Conservation (phyloP, 2,888 invertebrate genomes). For the Scaptomyza cyrtandrae region DNA sequence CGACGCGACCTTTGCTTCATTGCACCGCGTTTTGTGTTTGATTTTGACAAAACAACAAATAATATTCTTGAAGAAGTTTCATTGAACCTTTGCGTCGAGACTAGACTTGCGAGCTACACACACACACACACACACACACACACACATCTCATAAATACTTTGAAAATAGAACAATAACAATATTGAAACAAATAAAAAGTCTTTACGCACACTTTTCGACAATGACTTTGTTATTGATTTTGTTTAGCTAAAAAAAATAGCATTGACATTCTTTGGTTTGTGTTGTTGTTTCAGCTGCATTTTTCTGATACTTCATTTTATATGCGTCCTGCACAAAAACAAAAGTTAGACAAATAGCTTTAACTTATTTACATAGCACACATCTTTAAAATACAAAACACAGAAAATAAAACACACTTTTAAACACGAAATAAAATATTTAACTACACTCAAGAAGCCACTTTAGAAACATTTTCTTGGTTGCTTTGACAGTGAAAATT, state of each 20-base stretch:
- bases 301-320: neutral
- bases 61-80: slow-evolving; percentile 31
- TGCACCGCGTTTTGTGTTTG: slow-evolving; percentile 33
- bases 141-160: slow-evolving; percentile 12
- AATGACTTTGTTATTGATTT: slow-evolving; percentile 3
- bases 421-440: neutral
- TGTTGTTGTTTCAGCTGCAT: slow-evolving; percentile 7
- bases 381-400: neutral
- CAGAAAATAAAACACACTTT: neutral
- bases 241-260: neutral
- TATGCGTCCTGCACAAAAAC: slow-evolving; percentile 10
- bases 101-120: slow-evolving; percentile 28
- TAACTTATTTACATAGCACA: neutral
- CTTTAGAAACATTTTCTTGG: neutral
- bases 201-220: neutral
- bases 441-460: neutral
- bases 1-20: slow-evolving; percentile 43
- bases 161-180: too few species aligned
- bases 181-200: neutral
- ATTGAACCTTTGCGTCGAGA: slow-evolving; percentile 51
- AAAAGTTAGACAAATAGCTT: neutral
- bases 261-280: slow-evolving; percentile 1
- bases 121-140: neutral
- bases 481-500: neutral
- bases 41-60: slow-evolving; percentile 39